Base-by-base conservation (phyloP, 2,113 vertebrate genomes). In the Pelobates fuscus region DNA sequence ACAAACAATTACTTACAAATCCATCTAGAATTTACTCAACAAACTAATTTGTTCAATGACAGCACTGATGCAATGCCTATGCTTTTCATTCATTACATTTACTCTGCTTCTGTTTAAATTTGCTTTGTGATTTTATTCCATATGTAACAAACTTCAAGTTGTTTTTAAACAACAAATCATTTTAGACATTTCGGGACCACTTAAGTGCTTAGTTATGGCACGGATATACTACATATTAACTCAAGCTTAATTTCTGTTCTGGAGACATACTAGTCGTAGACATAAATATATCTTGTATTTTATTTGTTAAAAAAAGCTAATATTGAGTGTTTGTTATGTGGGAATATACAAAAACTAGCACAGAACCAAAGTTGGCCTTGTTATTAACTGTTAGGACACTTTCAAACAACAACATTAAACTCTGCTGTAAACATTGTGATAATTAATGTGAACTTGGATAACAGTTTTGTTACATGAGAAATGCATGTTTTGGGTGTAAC, bases 261-360 rank as follows among this genome's bases (percentile, higher is more conserved):
- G 25, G 63, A 46, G 32, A 76, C n/a, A 46, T 14, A 5, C 20
- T 4, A 20, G 2, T 24, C 15, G 24, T 25, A 43, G 12, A 25
- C 20, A 30, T 60, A 60, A 44, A 58, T 59, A 10, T 70, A 29
- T 65, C 18, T 43, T 41, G 41, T 55, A 21, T 23, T 55, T 55
- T 21, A 3, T 55, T 18, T 41, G 32, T 41, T 8, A 11, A n/a
- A 60, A 21, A 64, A 26, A 3, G 27, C 2, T 43, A 17, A 55
- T 26, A 57, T 46, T 76, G 55, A 66, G 58, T 58, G 49, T 67
- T 32, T 67, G 54, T 67, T 67, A 67, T 67, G 49, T 67, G 49
- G 54, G 72, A 67, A 75, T 67, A 55, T 26, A 52, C 11, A 37
- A 37, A 37, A 37, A 37, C 32, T 5, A 37, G 10, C 32, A n/a